Percentiles rank a stretch among this genome's conserved stretches.
phyloP scores from a whole-genome alignment of 2,888 invertebrate genomes.

The Pseudococcus longispinus region DNA sequence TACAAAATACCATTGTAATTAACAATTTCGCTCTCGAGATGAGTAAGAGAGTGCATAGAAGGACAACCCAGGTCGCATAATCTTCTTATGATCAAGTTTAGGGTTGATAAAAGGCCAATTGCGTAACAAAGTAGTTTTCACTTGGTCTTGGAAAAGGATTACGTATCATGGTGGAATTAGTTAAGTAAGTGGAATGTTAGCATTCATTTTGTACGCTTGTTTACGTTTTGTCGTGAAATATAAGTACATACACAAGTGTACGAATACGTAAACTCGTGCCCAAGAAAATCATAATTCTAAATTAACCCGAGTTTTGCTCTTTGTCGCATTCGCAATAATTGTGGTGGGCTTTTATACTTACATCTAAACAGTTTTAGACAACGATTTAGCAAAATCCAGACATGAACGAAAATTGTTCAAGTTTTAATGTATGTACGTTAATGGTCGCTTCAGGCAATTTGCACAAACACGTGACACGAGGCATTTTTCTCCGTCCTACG shows the following conservation, averaged over 20 bases:
- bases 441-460: neutral
- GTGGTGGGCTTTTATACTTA: neutral
- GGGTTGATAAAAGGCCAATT: conserved; percentile 22
- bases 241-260: neutral
- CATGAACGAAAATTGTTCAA: neutral
- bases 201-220: neutral
- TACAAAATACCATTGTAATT: neutral
- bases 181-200: neutral
- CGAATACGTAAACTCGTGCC: neutral
- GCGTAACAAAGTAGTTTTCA: conserved; percentile 20
- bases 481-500: neutral
- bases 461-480: neutral
- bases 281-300: neutral
- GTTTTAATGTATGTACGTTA: neutral
- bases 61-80: neutral
- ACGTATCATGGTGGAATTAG: neutral
- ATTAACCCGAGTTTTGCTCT: neutral
- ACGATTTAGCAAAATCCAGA: neutral
- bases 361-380: neutral
- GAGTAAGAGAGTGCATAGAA: neutral
- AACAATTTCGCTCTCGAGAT: neutral
- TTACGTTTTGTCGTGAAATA: neutral
- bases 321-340: neutral
- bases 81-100: conserved; percentile 4
- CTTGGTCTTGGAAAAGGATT: neutral